A percentile compares a stretch with the other conserved stretches of the same genome.
Conservation (phyloP, 2,113 vertebrate species). For the Trichomycterus rosablanca region DNA sequence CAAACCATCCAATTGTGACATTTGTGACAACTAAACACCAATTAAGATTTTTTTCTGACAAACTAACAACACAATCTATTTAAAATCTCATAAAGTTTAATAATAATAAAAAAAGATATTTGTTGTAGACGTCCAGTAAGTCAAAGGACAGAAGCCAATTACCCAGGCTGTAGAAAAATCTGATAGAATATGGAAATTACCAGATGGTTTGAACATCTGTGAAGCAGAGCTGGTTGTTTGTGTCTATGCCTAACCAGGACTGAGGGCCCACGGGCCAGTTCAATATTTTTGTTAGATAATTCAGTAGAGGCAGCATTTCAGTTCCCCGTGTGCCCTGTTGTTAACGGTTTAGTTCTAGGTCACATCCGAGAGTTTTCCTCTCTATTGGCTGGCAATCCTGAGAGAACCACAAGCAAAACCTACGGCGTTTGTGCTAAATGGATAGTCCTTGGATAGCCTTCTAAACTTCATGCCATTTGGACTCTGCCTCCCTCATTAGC, state of each 20-base stretch:
- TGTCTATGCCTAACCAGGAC: background rate
- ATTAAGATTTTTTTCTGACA: no score
- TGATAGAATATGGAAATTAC: conserved; percentile 31
- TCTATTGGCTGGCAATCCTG: background rate
- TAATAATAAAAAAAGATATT: no score
- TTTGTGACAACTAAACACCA: no score
- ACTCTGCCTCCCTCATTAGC: conserved; percentile 4
- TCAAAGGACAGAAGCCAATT: conserved; percentile 25
- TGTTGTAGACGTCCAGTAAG: background rate
- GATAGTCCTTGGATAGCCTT: background rate
- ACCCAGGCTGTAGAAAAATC: conserved; percentile 9
- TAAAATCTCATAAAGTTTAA: no score
- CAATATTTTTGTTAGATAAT: conserved; percentile 1
- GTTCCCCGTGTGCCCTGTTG: conserved; percentile 1
- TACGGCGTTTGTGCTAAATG: background rate
- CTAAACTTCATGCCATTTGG: background rate
- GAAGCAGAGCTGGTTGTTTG: conserved; percentile 5
- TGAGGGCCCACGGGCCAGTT: background rate
- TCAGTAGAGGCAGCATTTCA: conserved; percentile 1
- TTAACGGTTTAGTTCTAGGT: conserved; percentile 17
- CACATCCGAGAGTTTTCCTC: conserved; percentile 4
- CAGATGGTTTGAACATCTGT: conserved; percentile 36
- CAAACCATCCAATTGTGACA: no score
- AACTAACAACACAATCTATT: conserved; percentile 1
- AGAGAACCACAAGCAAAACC: background rate